phyloP scores from a whole-genome alignment of 2,888 invertebrate species.

The Drosophila anomelani region DNA sequence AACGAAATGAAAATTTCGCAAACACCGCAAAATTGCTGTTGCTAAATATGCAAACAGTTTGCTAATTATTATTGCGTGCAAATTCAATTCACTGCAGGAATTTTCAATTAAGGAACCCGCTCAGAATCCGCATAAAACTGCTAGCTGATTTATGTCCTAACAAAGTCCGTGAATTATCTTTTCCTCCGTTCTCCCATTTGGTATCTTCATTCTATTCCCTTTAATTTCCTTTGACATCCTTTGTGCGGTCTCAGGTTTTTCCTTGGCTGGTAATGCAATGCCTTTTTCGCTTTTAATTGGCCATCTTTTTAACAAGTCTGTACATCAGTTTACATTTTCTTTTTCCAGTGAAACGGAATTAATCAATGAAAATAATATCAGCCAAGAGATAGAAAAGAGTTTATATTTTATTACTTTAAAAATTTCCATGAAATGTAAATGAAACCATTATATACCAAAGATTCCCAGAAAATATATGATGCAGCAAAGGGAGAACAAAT shows the following conservation, averaged over 20 bases:
- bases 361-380: not conserved
- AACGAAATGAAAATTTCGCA: constrained; percentile 4
- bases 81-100: constrained; percentile 23
- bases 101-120: constrained; percentile 23
- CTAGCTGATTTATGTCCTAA: not conserved
- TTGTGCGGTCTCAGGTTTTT: constrained; percentile 28
- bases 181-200: not conserved
- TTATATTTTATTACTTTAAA: not conserved
- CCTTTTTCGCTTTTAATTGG: constrained; percentile 50
- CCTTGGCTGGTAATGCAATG: constrained; percentile 38
- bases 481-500: not conserved
- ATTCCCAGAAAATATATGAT: not conserved
- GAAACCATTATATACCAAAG: not conserved
- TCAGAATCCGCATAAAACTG: not conserved
- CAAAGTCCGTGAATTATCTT: not conserved
- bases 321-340: not conserved
- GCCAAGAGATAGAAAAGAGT: not conserved
- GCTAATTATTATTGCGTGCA: constrained; percentile 25
- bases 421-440: not conserved
- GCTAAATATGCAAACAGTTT: constrained; percentile 34
- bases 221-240: constrained; percentile 24
- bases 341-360: not conserved
- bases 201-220: not conserved
- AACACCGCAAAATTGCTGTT: constrained; percentile 15
- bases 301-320: constrained; percentile 4